phyloP scores from a whole-genome alignment of 2,113 vertebrate species.

The Anhinga rufa region DNA sequence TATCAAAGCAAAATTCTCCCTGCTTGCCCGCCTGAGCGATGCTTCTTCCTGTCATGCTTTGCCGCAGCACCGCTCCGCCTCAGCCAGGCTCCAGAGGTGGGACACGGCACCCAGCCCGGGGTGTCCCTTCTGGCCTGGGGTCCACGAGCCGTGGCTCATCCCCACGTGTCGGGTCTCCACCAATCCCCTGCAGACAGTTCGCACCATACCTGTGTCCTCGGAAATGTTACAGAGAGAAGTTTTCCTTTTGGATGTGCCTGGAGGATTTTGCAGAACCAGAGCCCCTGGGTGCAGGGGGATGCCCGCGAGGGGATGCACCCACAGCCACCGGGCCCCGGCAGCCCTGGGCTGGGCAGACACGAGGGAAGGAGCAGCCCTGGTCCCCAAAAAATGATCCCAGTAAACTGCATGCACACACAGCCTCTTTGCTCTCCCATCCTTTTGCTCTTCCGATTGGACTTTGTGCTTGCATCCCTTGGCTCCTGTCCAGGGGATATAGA shows the following conservation, averaged over 20 bases:
- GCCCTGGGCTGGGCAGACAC: not conserved
- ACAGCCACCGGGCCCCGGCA: not conserved
- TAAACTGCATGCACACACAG: not conserved
- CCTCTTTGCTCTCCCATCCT: not conserved
- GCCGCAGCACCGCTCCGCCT: rapidly evolving
- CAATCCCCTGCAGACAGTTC: not conserved
- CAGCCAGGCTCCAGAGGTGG: not conserved
- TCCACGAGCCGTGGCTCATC: not conserved
- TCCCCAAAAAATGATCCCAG: not conserved
- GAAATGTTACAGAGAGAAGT: not conserved
- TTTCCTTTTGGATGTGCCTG: not conserved
- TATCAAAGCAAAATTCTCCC: not conserved
- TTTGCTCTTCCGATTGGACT: not conserved
- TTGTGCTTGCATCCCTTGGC: not conserved
- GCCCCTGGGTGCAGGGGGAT: not conserved
- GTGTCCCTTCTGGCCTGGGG: not conserved
- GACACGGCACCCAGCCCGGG: rapidly evolving
- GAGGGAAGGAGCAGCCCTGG: not conserved
- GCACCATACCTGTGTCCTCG: too few species aligned
- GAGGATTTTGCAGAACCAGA: not conserved
- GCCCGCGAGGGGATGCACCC: not conserved
- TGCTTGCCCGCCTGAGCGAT: rapidly evolving
- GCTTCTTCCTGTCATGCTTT: rapidly evolving
- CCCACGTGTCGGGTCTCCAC: not conserved
- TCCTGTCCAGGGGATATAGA: not conserved